Percentiles rank a stretch among this genome's conserved stretches.
phyloP scores from a whole-genome alignment of 2,797 vertebrate species.

The Platalea minor region DNA sequence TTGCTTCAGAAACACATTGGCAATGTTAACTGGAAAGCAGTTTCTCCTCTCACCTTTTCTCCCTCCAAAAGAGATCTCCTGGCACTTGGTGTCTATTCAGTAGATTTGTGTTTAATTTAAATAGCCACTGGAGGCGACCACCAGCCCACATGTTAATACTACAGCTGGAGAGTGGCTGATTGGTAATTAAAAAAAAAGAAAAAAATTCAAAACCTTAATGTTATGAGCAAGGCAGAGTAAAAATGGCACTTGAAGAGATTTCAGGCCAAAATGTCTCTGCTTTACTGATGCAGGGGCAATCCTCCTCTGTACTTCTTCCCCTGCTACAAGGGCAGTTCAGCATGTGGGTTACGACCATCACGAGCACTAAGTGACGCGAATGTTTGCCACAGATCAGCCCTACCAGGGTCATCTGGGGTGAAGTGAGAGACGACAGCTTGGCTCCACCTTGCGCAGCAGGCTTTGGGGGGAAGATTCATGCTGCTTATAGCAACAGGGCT shows the following conservation, averaged over 20 bases:
- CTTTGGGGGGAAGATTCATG: not conserved
- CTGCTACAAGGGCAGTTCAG: not conserved
- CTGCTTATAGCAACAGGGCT: not conserved
- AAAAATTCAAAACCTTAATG: not conserved
- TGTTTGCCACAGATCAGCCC: not conserved
- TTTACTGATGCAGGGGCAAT: not conserved
- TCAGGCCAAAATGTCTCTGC: not conserved
- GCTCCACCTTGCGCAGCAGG: not conserved
- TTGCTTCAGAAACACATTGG: not conserved
- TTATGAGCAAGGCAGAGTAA: not conserved
- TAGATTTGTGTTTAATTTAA: conserved; percentile 13
- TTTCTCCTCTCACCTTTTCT: not conserved
- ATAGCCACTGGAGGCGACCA: not conserved
- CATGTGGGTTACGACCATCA: not conserved
- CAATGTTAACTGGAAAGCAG: not conserved
- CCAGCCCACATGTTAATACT: not conserved
- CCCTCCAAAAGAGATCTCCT: not conserved
- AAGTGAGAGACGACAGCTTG: not conserved
- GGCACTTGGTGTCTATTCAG: not conserved
- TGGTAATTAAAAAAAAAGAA: not conserved
- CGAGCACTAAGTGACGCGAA: not conserved
- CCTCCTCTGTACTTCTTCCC: not conserved
- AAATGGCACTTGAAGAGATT: not conserved
- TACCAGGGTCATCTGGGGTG: not conserved
- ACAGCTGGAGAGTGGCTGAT: not conserved